A percentile compares a stretch with the other conserved stretches of the same genome.
These are phyloP conservation scores for Danaus chrysippus DNA, from an alignment of 2,888 invertebrate genomes.

Conservation along the genomic window DNA sequence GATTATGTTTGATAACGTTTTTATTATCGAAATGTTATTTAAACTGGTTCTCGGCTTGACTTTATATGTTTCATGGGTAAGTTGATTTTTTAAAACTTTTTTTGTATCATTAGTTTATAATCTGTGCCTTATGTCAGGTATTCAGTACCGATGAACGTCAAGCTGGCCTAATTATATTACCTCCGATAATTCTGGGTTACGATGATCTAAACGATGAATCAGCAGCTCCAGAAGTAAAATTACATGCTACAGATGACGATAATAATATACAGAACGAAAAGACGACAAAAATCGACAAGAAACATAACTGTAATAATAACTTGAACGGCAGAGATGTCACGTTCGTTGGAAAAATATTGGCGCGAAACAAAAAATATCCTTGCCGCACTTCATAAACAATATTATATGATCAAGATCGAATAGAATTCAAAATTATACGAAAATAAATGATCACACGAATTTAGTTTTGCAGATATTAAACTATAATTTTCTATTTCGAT, in stretches of 20 bases:
- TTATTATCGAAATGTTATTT: slow-evolving; percentile 13
- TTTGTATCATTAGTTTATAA: not conserved
- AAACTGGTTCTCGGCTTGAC: slow-evolving; percentile 8
- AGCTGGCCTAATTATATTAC: slow-evolving; percentile 57
- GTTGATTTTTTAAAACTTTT: slow-evolving; percentile 7
- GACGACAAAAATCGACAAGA: not conserved
- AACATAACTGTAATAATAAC: not conserved
- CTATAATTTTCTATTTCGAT: too few species aligned
- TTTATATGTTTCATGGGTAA: slow-evolving; percentile 13
- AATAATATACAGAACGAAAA: not conserved
- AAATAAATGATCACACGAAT: too few species aligned
- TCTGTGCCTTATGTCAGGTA: slow-evolving; percentile 10
- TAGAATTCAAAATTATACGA: too few species aligned
- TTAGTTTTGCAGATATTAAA: too few species aligned
- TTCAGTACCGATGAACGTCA: slow-evolving; percentile 42
- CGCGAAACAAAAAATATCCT: too few species aligned
- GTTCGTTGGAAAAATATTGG: slow-evolving; percentile 14
- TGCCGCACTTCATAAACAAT: too few species aligned
- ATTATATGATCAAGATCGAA: too few species aligned
- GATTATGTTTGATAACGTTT: slow-evolving; percentile 9
- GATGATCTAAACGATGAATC: slow-evolving; percentile 50
- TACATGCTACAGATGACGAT: not conserved
- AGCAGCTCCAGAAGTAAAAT: slow-evolving; percentile 9
- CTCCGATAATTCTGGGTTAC: slow-evolving; percentile 60
- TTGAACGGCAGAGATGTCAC: slow-evolving; percentile 9